Evolutionary conservation across 2,888 invertebrate species (phyloP).

Genomic region (Drosophila rellima): DNA sequence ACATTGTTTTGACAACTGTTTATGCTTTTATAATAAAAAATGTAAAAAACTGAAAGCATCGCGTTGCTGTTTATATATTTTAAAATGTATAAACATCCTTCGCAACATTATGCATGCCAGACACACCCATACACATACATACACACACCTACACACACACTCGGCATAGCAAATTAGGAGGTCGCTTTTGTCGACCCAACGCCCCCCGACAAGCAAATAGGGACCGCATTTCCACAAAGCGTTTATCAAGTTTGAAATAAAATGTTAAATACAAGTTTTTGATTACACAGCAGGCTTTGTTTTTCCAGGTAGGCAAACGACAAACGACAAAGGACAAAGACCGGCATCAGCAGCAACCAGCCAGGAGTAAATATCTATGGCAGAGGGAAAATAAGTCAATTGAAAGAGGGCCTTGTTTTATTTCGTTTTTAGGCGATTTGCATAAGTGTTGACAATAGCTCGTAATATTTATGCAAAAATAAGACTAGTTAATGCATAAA

Average conservation of each 20-base stretch:
- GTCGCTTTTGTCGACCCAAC: conserved; percentile 24
- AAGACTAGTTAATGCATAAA: conserved; percentile 43
- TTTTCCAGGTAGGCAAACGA: conserved; percentile 48
- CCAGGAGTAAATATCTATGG: neutral
- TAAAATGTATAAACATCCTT: conserved; percentile 48
- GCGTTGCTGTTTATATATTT: conserved; percentile 23
- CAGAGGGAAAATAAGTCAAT: conserved; percentile 1
- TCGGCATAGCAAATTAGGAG: conserved; percentile 44
- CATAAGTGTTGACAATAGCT: conserved; percentile 59
- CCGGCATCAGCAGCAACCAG: conserved; percentile 6
- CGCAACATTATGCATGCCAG: conserved; percentile 3
- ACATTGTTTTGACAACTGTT: conserved; percentile 41
- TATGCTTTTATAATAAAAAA: conserved; percentile 24
- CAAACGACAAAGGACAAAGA: conserved; percentile 50
- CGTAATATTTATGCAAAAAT: conserved; percentile 49
- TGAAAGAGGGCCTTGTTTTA: conserved; percentile 40
- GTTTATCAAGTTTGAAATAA: conserved; percentile 74
- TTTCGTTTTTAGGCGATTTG: conserved; percentile 47
- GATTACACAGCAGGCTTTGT: conserved; percentile 58
- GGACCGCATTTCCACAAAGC: conserved; percentile 66
- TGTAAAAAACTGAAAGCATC: conserved; percentile 11
- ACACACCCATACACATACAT: conserved; percentile 12
- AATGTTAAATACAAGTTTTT: conserved; percentile 74
- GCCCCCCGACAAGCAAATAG: conserved; percentile 27
- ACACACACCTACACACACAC: conserved; percentile 2